Evolutionary conservation across 2,888 invertebrate genomes (phyloP).

Genomic region (Nudaria mundana): DNA sequence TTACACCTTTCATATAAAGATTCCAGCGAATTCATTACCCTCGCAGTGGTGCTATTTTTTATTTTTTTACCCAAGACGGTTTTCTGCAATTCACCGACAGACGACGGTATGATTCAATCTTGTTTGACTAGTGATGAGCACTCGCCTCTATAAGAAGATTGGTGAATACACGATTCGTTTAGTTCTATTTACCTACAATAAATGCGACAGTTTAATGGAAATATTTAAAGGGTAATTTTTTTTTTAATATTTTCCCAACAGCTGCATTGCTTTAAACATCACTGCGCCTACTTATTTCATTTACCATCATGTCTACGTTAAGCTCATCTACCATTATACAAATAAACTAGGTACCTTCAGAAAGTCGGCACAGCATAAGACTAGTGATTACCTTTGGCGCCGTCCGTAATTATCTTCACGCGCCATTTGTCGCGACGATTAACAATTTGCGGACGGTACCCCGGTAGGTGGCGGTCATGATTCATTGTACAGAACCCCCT

Average conservation of each 20-base stretch:
- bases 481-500: constrained; percentile 50
- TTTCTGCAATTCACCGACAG: background rate
- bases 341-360: constrained; percentile 27
- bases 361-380: constrained; percentile 17
- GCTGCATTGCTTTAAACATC: background rate
- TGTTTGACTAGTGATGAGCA: background rate
- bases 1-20: constrained; percentile 5
- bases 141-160: no score
- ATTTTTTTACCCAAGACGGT: background rate
- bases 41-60: constrained; percentile 9
- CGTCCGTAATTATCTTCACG: constrained; percentile 62
- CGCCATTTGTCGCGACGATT: constrained; percentile 58
- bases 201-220: no score
- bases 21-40: constrained; percentile 27
- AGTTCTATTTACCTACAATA: no score
- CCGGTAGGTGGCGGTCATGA: constrained; percentile 26
- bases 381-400: constrained; percentile 37
- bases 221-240: no score
- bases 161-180: no score
- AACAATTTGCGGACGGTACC: constrained; percentile 50
- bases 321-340: constrained; percentile 16
- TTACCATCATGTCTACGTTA: constrained; percentile 1
- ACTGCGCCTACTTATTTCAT: constrained; percentile 6
- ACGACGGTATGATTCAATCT: background rate
- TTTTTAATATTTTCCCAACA: no score